Evolutionary conservation across 2,888 invertebrate genomes (phyloP).

Genomic region (Scaptomyza cyrtandrae): DNA sequence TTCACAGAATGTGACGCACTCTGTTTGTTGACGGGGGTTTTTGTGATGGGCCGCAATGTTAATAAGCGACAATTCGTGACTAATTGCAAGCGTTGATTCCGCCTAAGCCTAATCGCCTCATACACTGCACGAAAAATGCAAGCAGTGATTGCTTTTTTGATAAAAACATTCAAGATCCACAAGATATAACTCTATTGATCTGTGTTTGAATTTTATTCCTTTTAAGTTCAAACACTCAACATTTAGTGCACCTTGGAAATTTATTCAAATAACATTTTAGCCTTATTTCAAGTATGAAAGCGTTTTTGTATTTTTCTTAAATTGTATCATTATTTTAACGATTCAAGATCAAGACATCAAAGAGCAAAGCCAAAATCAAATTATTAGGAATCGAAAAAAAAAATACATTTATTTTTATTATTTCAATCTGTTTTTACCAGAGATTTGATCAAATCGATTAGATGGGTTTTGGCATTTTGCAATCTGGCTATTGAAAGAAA

Average conservation of each 20-base stretch:
- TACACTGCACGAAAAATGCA: neutral
- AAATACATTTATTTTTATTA: neutral
- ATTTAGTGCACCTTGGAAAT: neutral
- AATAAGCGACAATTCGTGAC: neutral
- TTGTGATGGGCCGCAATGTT: conserved; percentile 2
- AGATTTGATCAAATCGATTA: conserved; percentile 24
- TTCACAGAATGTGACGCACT: neutral
- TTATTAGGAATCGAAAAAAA: neutral
- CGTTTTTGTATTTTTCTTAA: neutral
- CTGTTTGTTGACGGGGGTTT: neutral
- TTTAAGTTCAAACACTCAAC: neutral
- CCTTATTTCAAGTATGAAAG: neutral
- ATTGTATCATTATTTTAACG: neutral
- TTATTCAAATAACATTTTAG: neutral
- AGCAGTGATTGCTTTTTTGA: neutral
- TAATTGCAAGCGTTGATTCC: conserved; percentile 2
- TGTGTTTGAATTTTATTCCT: neutral
- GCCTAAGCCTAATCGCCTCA: neutral
- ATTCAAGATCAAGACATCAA: conserved; percentile 1
- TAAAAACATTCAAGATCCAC: neutral
- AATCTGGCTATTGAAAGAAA: conserved; percentile 1
- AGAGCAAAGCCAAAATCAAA: neutral
- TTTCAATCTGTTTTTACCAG: neutral
- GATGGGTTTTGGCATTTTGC: neutral
- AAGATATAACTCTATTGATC: neutral